Base-by-base conservation (phyloP, 2,113 vertebrate species). In the Hippocampus abdominalis region DNA sequence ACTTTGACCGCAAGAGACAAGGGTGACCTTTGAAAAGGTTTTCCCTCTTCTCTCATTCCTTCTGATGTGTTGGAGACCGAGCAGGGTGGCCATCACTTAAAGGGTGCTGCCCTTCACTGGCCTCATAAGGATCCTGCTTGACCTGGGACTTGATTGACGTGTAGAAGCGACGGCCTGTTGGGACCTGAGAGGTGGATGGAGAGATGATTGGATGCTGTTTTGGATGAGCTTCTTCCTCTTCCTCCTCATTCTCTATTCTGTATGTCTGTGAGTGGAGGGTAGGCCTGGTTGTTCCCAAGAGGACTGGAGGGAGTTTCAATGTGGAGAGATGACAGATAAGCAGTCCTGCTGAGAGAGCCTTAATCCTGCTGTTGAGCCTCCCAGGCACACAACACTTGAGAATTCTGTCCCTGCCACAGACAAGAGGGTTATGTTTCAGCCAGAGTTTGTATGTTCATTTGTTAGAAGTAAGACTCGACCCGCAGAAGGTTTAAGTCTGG, bases 91-190 rank as follows among this genome's bases (percentile, higher is more conserved):
- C n/a, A 25, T 44, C 62, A 25, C 71, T 82, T 57, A 80, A 73
- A 75, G 81, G 82, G 82, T 68, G 70, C 73, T 42, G 40, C 62
- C 62, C 79, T 78, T 87, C 82, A 72, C 66, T 54, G 20, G 74
- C 70, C 74, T 76, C 62, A 71, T 71, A 66, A 36, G 68, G 76
- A 80, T 57, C 74, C 46, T 72, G 84, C 72, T 88, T 83, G 32
- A 84, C 86, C 83, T 86, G 82, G 73, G 78, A 83, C 81, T 80
- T 85, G 89, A 90, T 68, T 85, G 87, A 80, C 84, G 77, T 77
- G 51, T 56, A 78, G 66, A 81, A 36, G 78, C 11, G 70, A 80
- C 27, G 46, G 71, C 48, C 78, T 44, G 2, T 12, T 25, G 81
- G 85, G 68, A 72, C 44, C 57, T 23, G 59, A 70, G 74, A 78